Evolutionary conservation across 2,888 invertebrate genomes (phyloP).

Genomic region (Hylaea fasciaria): DNA sequence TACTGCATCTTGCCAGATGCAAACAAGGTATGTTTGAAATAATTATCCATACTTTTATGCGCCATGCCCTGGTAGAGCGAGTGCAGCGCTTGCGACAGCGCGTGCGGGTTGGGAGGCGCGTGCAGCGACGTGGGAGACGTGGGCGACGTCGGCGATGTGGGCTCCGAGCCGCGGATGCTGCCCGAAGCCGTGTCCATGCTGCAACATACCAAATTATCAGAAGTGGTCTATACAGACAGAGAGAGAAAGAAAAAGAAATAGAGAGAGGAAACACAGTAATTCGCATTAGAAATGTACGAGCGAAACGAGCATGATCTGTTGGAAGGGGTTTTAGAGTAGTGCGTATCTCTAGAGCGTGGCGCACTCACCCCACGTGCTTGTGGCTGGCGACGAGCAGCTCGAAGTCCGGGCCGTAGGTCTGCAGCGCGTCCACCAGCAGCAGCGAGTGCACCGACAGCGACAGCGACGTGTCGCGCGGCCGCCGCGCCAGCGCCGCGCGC

Average conservation of each 20-base stretch:
- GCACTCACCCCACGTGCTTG: constrained; percentile 93
- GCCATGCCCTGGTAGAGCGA: constrained; percentile 49
- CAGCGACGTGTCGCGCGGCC: constrained; percentile 90
- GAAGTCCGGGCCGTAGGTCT: constrained; percentile 97
- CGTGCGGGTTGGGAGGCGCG: constrained; percentile 83
- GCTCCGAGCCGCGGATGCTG: constrained; percentile 95
- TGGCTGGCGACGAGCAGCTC: constrained; percentile 97
- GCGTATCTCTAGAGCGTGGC: background rate
- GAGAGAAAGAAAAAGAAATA: too few species aligned
- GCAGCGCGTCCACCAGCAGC: constrained; percentile 96
- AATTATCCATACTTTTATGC: constrained; percentile 39
- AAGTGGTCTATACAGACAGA: background rate
- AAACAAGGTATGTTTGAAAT: too few species aligned
- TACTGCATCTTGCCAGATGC: too few species aligned
- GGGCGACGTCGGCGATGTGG: constrained; percentile 94
- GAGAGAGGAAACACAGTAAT: background rate
- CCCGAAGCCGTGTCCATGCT: constrained; percentile 98
- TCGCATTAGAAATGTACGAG: too few species aligned
- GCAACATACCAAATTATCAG: constrained; percentile 22
- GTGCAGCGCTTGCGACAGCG: constrained; percentile 62
- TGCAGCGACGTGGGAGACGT: constrained; percentile 83
- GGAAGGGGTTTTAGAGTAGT: too few species aligned
- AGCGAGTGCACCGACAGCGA: constrained; percentile 96
- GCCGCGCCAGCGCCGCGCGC: constrained; percentile 89
- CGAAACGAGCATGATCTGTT: too few species aligned